Percentiles rank a stretch among this genome's conserved stretches.
phyloP scores from a whole-genome alignment of 2,797 vertebrate species.

The Thamnophis elegans region DNA sequence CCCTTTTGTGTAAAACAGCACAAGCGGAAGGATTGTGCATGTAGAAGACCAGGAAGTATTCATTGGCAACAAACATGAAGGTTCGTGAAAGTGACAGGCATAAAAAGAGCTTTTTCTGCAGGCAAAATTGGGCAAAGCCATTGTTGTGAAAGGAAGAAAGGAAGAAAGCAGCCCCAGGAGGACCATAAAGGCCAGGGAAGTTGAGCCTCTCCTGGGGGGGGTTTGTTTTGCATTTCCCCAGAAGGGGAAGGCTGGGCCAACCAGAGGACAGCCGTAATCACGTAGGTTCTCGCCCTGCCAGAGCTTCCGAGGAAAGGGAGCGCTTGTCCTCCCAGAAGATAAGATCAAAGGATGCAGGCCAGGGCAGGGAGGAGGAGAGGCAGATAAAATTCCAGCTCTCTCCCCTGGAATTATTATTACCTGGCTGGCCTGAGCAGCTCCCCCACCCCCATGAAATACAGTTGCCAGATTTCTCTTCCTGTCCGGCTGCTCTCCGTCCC shows the following conservation, averaged over 20 bases:
- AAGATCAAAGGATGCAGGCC: conserved; percentile 42
- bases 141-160: not conserved
- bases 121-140: not conserved
- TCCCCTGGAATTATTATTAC: conserved; percentile 18
- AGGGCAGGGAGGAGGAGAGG: conserved; percentile 1
- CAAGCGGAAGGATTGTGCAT: not conserved
- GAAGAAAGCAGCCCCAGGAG: not conserved
- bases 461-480: conserved; percentile 25
- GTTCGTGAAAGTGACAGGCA: not conserved
- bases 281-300: conserved; percentile 14
- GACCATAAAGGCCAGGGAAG: conserved; percentile 3
- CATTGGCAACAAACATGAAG: not conserved
- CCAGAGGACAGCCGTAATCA: conserved; percentile 22
- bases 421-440: not conserved
- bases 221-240: conserved; percentile 28
- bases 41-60: conserved; percentile 24
- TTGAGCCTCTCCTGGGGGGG: conserved; percentile 31
- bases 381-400: conserved; percentile 33
- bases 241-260: conserved; percentile 12
- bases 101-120: not conserved
- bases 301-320: conserved; percentile 17
- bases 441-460: conserved; percentile 20
- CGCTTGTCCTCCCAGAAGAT: conserved; percentile 28
- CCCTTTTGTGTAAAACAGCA: not conserved
- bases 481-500: not conserved